These are phyloP conservation scores for Lysandra coridon DNA, from an alignment of 2,888 invertebrate species.

Conservation along the genomic window DNA sequence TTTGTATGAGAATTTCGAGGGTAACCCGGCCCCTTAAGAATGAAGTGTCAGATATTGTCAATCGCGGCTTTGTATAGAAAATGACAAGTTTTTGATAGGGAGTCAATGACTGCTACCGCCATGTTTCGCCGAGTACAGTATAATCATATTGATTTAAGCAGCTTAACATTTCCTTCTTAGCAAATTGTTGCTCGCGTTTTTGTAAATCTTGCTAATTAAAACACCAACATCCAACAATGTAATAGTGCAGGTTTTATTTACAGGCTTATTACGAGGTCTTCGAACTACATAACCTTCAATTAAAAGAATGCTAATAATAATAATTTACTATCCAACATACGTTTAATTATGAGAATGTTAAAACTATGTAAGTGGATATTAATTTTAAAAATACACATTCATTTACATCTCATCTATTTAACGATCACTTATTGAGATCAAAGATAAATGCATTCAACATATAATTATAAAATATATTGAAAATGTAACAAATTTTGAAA, in stretches of 20 bases:
- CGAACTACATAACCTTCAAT: conserved; percentile 26
- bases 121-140: too few species aligned
- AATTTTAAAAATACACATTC: conserved; percentile 8
- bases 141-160: background rate
- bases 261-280: conserved; percentile 22
- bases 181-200: background rate
- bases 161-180: background rate
- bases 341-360: conserved; percentile 22
- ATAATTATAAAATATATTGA: too few species aligned
- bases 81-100: too few species aligned
- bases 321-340: conserved; percentile 16
- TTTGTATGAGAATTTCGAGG: too few species aligned
- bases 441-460: background rate
- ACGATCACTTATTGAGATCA: background rate
- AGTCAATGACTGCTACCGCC: too few species aligned
- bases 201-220: background rate
- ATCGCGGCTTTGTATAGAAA: too few species aligned
- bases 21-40: too few species aligned
- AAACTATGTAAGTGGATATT: background rate
- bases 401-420: background rate
- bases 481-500: background rate
- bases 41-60: too few species aligned
- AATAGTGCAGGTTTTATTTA: conserved; percentile 7
- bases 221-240: background rate
- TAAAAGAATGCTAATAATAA: conserved; percentile 28